Percentiles rank a stretch among this genome's conserved stretches.
Evolutionary conservation across 2,113 vertebrate species (phyloP).

Genomic region (Pampusana beccarii): DNA sequence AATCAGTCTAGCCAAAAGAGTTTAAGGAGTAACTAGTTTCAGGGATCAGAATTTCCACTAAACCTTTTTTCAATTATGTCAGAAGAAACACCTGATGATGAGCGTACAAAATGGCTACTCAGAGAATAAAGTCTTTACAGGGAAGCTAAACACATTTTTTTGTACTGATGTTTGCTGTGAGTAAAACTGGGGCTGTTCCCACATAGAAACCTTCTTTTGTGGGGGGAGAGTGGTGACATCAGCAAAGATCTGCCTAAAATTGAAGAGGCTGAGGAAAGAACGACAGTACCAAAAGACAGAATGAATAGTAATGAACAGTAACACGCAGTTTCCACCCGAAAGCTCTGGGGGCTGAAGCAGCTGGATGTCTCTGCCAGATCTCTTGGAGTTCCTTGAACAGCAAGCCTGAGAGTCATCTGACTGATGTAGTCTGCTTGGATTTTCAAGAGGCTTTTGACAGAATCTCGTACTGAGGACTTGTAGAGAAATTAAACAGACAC

Average conservation of each 20-base stretch:
- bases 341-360: not conserved
- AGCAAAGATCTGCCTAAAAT: not conserved
- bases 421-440: not conserved
- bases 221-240: not conserved
- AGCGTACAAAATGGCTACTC: not conserved
- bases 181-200: not conserved
- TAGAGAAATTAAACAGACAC: not conserved
- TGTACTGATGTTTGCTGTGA: not conserved
- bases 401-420: not conserved
- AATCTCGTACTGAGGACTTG: not conserved
- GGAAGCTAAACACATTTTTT: not conserved
- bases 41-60: not conserved
- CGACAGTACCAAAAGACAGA: not conserved
- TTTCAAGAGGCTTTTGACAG: not conserved
- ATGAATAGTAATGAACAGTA: not conserved
- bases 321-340: not conserved
- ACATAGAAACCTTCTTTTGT: not conserved
- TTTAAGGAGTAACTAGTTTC: not conserved
- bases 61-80: not conserved
- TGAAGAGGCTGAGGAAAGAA: not conserved
- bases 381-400: not conserved
- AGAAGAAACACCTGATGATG: not conserved
- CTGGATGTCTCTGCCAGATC: not conserved
- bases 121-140: not conserved
- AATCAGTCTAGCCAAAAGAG: not conserved